phyloP scores from a whole-genome alignment of 2,113 vertebrate species.

The Pomatorhinus ruficollis region DNA sequence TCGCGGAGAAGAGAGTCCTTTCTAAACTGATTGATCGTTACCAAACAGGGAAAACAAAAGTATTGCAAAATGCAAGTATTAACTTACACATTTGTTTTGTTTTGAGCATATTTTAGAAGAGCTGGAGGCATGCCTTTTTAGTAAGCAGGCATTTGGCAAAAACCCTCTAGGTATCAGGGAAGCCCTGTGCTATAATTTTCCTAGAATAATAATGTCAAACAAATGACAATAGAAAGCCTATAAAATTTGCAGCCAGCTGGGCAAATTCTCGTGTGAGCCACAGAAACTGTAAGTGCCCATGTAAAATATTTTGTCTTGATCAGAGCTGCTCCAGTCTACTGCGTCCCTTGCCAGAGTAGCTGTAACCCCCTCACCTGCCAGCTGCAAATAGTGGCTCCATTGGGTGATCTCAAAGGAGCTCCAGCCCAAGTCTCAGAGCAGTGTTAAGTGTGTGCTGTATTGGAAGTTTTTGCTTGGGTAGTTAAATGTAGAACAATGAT shows the following conservation, averaged over 20 bases:
- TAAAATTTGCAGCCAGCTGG: constrained; percentile 55
- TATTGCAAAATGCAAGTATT: not conserved
- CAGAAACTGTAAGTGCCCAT: not conserved
- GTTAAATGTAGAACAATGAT: not conserved
- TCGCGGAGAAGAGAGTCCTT: not conserved
- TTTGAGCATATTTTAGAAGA: constrained; percentile 11
- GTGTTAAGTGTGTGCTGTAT: not conserved
- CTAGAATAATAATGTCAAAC: constrained; percentile 55
- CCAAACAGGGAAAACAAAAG: not conserved
- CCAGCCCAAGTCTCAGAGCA: not conserved
- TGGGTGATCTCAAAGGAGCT: not conserved
- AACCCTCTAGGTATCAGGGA: constrained; percentile 22
- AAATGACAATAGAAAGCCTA: constrained; percentile 49
- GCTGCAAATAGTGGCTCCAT: not conserved
- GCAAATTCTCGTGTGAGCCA: constrained; percentile 34
- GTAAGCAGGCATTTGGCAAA: constrained; percentile 29
- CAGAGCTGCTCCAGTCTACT: not conserved
- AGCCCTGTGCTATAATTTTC: constrained; percentile 28
- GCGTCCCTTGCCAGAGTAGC: not conserved
- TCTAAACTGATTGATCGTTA: not conserved
- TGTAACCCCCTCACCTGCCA: not conserved
- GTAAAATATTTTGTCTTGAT: constrained; percentile 3
- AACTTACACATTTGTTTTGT: not conserved
- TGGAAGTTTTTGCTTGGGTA: not conserved
- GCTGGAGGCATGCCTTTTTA: constrained; percentile 46